These are phyloP conservation scores for Hipparchia sbordonii DNA, from an alignment of 2,888 invertebrate species.

Conservation along the genomic window DNA sequence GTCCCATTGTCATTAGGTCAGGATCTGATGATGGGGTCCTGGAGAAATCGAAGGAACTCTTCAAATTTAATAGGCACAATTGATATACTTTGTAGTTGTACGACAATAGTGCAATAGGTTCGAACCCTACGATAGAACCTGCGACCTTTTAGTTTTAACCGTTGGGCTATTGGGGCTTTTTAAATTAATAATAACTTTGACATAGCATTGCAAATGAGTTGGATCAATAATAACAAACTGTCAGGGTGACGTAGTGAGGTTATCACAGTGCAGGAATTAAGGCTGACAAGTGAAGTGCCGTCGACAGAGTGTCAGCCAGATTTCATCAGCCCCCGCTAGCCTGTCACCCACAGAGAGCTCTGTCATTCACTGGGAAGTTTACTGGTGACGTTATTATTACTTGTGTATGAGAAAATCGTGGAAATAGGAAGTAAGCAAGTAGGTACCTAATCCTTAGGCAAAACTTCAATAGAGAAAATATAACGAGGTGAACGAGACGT, in stretches of 20 bases:
- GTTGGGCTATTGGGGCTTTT: too few relatives aligned
- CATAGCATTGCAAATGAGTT: neutral
- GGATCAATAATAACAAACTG: neutral
- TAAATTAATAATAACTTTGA: neutral
- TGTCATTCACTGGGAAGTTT: neutral
- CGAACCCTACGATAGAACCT: too few relatives aligned
- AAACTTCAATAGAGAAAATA: too few relatives aligned
- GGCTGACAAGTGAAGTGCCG: constrained; percentile 2
- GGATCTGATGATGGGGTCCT: too few relatives aligned
- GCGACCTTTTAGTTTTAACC: too few relatives aligned
- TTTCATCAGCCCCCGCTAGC: neutral
- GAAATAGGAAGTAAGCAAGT: neutral
- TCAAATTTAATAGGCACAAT: too few relatives aligned
- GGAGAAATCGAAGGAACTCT: too few relatives aligned
- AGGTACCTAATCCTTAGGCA: neutral
- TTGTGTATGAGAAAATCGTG: neutral
- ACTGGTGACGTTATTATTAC: neutral
- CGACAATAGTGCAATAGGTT: too few relatives aligned
- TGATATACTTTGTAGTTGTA: too few relatives aligned
- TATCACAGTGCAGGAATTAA: constrained; percentile 6
- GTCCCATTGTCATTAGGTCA: too few relatives aligned
- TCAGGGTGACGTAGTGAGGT: neutral
- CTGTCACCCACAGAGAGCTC: constrained; percentile 4
- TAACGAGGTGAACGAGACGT: too few relatives aligned
- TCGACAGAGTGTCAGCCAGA: neutral